These are phyloP conservation scores for Copsychus sechellarum DNA, from an alignment of 2,113 vertebrate species.

Conservation along the genomic window DNA sequence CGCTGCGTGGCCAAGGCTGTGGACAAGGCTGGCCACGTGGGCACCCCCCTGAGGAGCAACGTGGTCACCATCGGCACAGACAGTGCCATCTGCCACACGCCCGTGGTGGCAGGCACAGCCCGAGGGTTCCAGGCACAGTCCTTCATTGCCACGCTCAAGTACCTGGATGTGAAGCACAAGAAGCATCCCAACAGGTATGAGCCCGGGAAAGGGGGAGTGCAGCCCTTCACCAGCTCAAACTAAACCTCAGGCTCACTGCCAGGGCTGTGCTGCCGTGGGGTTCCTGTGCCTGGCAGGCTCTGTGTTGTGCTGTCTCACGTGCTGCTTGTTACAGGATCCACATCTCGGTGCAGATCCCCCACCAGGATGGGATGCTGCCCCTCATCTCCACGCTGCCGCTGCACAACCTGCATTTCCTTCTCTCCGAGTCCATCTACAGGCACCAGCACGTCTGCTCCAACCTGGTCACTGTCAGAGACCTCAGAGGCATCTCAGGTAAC, in stretches of 20 bases:
- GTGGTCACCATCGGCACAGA: slow-evolving; percentile 90
- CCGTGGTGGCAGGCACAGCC: slow-evolving; percentile 90
- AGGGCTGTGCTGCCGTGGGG: neutral
- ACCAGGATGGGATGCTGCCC: slow-evolving; percentile 98
- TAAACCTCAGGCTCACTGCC: neutral
- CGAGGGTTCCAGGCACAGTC: slow-evolving; percentile 97
- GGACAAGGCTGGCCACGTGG: slow-evolving; percentile 88
- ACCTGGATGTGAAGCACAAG: slow-evolving; percentile 97
- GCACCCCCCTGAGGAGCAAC: slow-evolving; percentile 92
- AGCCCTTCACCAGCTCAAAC: neutral
- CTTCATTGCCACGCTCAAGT: slow-evolving; percentile 93
- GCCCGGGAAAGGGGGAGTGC: neutral
- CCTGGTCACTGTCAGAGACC: slow-evolving; percentile 85
- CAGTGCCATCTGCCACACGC: slow-evolving; percentile 94
- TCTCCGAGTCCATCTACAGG: slow-evolving; percentile 96
- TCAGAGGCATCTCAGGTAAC: slow-evolving; percentile 87
- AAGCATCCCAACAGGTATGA: slow-evolving; percentile 93
- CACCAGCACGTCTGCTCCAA: slow-evolving; percentile 98
- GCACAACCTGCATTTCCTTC: slow-evolving; percentile 95
- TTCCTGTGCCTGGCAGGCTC: neutral
- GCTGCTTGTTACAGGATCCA: slow-evolving; percentile 83
- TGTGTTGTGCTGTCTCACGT: neutral
- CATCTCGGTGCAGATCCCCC: slow-evolving; percentile 97
- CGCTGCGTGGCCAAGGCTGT: slow-evolving; percentile 94
- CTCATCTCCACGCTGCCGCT: slow-evolving; percentile 95